Percentiles rank a stretch among this genome's conserved stretches.
Evolutionary conservation across 2,797 vertebrate species (phyloP).

Genomic region (Halcyon badia): DNA sequence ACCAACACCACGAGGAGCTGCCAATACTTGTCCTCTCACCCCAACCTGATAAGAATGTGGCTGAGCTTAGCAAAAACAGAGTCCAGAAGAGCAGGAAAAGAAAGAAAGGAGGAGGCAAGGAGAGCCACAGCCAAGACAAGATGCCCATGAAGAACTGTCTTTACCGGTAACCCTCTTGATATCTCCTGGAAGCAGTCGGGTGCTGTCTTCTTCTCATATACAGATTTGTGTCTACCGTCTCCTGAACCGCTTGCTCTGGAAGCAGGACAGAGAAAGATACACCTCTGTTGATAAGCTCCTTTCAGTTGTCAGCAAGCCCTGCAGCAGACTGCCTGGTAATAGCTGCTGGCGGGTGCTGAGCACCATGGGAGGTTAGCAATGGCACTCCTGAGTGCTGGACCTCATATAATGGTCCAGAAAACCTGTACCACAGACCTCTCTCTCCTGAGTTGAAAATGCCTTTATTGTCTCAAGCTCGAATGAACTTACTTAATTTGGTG

Average conservation of each 20-base stretch:
- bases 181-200: conserved; percentile 3
- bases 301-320: not conserved
- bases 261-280: not conserved
- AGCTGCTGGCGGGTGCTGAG: not conserved
- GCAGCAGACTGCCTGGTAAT: not conserved
- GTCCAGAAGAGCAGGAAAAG: not conserved
- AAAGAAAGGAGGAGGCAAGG: not conserved
- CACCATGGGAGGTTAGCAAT: rapidly evolving
- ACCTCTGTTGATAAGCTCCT: not conserved
- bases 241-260: conserved; percentile 67
- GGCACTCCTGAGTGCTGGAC: not conserved
- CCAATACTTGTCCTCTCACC: not conserved
- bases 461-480: not conserved
- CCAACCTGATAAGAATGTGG: rapidly evolving
- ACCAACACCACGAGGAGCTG: not conserved
- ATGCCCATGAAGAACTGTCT: not conserved
- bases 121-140: not conserved
- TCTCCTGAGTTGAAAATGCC: not conserved
- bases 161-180: not conserved
- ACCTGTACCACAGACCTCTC: not conserved
- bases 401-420: not conserved
- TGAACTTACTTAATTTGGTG: not conserved
- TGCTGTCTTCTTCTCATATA: conserved; percentile 16
- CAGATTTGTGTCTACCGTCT: conserved; percentile 33
- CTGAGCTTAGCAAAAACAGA: not conserved